Evolutionary conservation across 2,113 vertebrate genomes (phyloP), one percentile per base, ranked within the genome.

Genomic region (Rhineura floridana): DNA sequence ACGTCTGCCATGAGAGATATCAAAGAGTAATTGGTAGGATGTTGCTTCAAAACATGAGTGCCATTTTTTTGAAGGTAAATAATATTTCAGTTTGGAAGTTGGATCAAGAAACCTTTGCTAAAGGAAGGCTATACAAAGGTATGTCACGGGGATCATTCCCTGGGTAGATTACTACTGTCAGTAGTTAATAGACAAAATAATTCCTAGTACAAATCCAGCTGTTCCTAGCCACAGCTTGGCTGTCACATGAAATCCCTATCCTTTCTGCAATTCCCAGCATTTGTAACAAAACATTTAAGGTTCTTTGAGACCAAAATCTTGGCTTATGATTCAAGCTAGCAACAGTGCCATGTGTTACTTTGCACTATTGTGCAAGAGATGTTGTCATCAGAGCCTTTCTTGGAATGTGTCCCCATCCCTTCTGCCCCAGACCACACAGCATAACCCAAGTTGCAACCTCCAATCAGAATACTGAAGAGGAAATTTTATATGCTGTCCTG

Each of bases 181-280:
- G n/a, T 81, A 87, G 50, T 44, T 87, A 72, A 25, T 87, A 72
- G 78, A 42, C 55, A 72, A 85, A 73, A 85, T 28, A 81, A 30
- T 50, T 76, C 33, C 81, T 39, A 52, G 33, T 75, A 72, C 73
- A 75, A 70, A 63, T n/a, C 73, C 25, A 36, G 70, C 59, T 36
- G 39, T n/a, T 88, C 33, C 52, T 62, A 81, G 69, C 39, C 30
- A 59, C 67, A 39, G 12, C 39, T 50, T 46, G 72, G 69, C 63
- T n/a, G 39, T 44, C 30, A 83, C 62, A 46, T 12, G n/a, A 83
- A 75, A 82, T 65, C 13, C 13, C 44, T 8, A 30, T 15, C n/a
- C n/a, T 69, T 87, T 81, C 76, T 80, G 39, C 36, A 6, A 1
- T 0, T 0, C 30, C 10, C 4, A 0, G 48, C 36, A 48, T 39